A percentile compares a stretch with the other conserved stretches of the same genome.
phyloP scores from a whole-genome alignment of 1,140 invertebrate genomes.

The Megathymus violae region DNA sequence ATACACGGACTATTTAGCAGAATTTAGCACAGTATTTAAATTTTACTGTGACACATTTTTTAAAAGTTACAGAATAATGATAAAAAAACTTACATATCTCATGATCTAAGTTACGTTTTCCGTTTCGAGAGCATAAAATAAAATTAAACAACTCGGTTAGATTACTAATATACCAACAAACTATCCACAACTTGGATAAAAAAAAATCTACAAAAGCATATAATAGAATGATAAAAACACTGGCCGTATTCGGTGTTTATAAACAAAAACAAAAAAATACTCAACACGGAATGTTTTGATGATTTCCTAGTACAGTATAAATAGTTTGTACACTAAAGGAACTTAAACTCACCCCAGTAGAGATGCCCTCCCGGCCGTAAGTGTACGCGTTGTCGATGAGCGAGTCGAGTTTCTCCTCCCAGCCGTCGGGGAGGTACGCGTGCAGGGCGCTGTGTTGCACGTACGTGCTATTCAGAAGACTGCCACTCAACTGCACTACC shows the following conservation, averaged over 20 bases:
- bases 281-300: too few species aligned
- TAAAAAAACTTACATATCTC: slow-evolving; percentile 47
- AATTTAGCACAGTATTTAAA: not conserved
- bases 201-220: too few species aligned
- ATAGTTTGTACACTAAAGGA: too few species aligned
- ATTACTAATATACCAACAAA: too few species aligned
- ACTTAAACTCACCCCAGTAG: slow-evolving; percentile 90
- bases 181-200: too few species aligned
- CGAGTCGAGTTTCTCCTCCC: slow-evolving; percentile 92
- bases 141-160: slow-evolving; percentile 16
- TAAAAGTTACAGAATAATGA: not conserved
- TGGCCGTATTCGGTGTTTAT: too few species aligned
- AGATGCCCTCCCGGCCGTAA: slow-evolving; percentile 94
- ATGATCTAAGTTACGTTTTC: slow-evolving; percentile 39
- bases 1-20: too few species aligned
- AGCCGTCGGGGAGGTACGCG: slow-evolving; percentile 88
- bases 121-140: slow-evolving; percentile 31
- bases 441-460: slow-evolving; percentile 94
- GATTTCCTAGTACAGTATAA: too few species aligned
- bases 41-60: not conserved
- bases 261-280: too few species aligned
- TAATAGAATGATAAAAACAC: too few species aligned
- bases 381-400: slow-evolving; percentile 96
- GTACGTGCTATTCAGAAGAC: slow-evolving; percentile 95
- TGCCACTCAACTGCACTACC: slow-evolving; percentile 93